These are phyloP conservation scores for Drosophila testacea DNA, from an alignment of 2,888 invertebrate species.

Conservation along the genomic window DNA sequence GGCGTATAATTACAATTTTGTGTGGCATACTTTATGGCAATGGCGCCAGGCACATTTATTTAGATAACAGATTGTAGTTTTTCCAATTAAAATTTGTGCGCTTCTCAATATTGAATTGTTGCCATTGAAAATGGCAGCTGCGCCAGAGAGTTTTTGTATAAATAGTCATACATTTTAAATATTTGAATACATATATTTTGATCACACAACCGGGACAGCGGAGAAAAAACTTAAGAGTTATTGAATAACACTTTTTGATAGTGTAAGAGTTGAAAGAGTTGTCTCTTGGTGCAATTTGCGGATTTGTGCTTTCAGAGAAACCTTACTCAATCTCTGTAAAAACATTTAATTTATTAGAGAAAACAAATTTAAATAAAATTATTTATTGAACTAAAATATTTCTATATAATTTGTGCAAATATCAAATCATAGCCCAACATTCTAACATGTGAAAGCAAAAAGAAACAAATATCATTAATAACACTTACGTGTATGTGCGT, in stretches of 20 bases:
- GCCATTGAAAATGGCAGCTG: slow-evolving; percentile 58
- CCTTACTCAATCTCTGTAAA: too few species aligned
- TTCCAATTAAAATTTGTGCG: slow-evolving; percentile 71
- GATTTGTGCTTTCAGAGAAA: too few species aligned
- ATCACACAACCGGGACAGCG: slow-evolving; percentile 41
- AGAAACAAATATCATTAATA: not conserved
- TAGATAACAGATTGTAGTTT: slow-evolving; percentile 72
- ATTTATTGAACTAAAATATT: too few species aligned
- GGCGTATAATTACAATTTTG: slow-evolving; percentile 57
- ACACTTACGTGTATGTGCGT: not conserved
- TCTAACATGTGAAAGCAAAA: not conserved
- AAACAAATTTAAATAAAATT: not conserved
- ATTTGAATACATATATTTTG: slow-evolving; percentile 24
- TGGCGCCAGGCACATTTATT: slow-evolving; percentile 60
- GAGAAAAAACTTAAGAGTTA: not conserved
- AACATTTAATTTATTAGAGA: too few species aligned
- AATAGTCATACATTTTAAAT: slow-evolving; percentile 17
- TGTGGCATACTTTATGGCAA: slow-evolving; percentile 56
- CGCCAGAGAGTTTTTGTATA: slow-evolving; percentile 40
- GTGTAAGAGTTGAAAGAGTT: too few species aligned
- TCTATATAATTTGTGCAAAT: not conserved
- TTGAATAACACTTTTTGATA: too few species aligned
- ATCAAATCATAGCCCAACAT: not conserved
- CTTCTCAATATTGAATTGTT: slow-evolving; percentile 54
- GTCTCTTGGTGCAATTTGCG: too few species aligned